These are phyloP conservation scores for Opisthograptis luteolata DNA, from an alignment of 2,888 invertebrate species.

Conservation along the genomic window DNA sequence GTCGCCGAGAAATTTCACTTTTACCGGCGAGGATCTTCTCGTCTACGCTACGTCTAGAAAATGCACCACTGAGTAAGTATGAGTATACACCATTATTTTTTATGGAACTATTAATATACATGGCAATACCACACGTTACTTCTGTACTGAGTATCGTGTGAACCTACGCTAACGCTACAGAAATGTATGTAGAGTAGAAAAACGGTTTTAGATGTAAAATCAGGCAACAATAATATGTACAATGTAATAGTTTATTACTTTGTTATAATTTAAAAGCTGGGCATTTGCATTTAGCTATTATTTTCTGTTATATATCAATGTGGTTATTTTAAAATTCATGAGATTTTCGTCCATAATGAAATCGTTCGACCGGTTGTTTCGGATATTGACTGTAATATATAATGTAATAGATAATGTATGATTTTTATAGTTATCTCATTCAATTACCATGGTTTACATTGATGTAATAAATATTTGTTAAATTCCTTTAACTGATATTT, in stretches of 20 bases:
- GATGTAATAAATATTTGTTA: too few relatives aligned
- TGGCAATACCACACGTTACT: too few relatives aligned
- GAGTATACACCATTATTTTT: constrained; percentile 28
- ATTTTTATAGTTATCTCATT: too few relatives aligned
- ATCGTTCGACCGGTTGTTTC: not conserved
- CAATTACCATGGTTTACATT: too few relatives aligned
- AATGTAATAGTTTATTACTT: not conserved
- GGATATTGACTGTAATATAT: not conserved
- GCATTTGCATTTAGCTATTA: not conserved
- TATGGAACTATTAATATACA: constrained; percentile 25
- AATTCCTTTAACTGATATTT: too few relatives aligned
- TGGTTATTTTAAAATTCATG: too few relatives aligned
- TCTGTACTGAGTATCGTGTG: not conserved
- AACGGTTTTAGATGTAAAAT: too few relatives aligned
- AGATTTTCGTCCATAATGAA: too few relatives aligned
- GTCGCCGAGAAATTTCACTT: constrained; percentile 75
- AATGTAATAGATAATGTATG: too few relatives aligned
- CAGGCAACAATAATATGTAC: too few relatives aligned
- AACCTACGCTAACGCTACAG: constrained; percentile 4
- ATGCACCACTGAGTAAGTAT: constrained; percentile 72
- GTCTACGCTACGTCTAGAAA: constrained; percentile 65
- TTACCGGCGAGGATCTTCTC: constrained; percentile 66
- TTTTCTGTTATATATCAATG: constrained; percentile 2
- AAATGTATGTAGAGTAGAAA: constrained; percentile 4
- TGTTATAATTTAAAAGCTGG: not conserved